Evolutionary conservation across 2,113 vertebrate species (phyloP).

Genomic region (Rostratula benghalensis): DNA sequence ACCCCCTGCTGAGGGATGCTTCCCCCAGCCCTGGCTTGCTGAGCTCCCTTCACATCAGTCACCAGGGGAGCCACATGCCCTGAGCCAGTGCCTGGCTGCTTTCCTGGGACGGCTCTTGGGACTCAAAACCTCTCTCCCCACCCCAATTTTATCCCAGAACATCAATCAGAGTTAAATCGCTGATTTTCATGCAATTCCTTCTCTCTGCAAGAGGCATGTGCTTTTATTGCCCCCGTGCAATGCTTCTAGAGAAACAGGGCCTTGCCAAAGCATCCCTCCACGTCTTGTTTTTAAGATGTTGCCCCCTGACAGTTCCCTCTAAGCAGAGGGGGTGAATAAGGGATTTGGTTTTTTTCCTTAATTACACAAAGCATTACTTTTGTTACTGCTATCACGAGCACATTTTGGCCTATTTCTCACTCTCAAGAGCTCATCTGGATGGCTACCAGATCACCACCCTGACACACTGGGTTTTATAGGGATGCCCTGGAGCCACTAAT

Average conservation of each 20-base stretch:
- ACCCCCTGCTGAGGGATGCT: not conserved
- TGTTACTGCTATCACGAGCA: not conserved
- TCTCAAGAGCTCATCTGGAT: not conserved
- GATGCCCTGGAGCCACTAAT: not conserved
- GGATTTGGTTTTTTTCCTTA: not conserved
- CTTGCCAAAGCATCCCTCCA: not conserved
- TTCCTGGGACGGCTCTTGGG: not conserved
- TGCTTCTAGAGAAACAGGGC: not conserved
- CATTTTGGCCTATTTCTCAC: not conserved
- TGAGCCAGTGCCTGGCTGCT: not conserved
- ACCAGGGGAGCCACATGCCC: not conserved
- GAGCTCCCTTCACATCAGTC: not conserved
- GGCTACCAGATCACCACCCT: not conserved
- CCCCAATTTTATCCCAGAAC: not conserved
- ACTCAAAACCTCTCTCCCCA: not conserved
- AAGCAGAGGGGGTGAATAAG: not conserved
- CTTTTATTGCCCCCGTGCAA: no score
- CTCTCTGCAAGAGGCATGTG: not conserved
- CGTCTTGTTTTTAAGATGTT: not conserved
- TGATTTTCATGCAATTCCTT: not conserved
- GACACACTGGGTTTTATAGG: not conserved
- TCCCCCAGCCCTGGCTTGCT: not conserved
- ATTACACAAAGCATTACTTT: not conserved
- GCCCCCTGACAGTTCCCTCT: not conserved
- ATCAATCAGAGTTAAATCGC: not conserved